phyloP scores from a whole-genome alignment of 2,797 vertebrate genomes.

The Fratercula arctica region DNA sequence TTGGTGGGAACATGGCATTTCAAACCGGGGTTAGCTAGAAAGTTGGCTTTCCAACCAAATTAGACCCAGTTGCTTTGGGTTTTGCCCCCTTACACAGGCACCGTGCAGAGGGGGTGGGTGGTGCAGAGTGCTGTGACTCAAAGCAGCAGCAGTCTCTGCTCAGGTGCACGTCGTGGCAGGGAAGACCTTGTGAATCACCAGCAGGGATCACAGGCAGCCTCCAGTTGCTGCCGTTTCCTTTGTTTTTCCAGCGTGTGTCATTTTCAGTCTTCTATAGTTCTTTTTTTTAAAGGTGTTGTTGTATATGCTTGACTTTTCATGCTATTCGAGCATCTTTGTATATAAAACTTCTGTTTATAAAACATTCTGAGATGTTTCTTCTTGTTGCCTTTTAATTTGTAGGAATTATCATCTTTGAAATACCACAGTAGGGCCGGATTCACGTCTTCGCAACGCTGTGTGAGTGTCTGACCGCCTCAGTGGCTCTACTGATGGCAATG shows the following conservation, averaged over 20 bases:
- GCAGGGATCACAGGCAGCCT: not conserved
- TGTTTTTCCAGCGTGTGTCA: not conserved
- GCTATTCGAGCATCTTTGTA: not conserved
- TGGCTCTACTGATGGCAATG: not conserved
- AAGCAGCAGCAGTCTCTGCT: not conserved
- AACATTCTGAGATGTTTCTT: not conserved
- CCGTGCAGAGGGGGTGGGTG: not conserved
- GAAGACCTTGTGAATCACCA: not conserved
- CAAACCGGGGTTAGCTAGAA: not conserved
- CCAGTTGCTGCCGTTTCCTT: not conserved
- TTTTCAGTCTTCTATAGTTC: not conserved
- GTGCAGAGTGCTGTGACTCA: not conserved
- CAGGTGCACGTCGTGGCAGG: not conserved
- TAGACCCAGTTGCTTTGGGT: not conserved
- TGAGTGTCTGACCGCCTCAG: not conserved
- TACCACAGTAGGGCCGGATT: not conserved
- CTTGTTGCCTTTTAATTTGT: not conserved
- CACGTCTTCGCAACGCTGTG: not conserved
- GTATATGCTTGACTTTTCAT: not conserved
- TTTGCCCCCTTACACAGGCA: not conserved
- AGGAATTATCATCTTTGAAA: not conserved
- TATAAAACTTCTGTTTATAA: not conserved
- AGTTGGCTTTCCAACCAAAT: not conserved
- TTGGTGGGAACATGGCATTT: not conserved
- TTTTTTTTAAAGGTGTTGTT: not conserved